Base-by-base conservation (phyloP, 2,888 invertebrate species). In the Amiota mariae region DNA sequence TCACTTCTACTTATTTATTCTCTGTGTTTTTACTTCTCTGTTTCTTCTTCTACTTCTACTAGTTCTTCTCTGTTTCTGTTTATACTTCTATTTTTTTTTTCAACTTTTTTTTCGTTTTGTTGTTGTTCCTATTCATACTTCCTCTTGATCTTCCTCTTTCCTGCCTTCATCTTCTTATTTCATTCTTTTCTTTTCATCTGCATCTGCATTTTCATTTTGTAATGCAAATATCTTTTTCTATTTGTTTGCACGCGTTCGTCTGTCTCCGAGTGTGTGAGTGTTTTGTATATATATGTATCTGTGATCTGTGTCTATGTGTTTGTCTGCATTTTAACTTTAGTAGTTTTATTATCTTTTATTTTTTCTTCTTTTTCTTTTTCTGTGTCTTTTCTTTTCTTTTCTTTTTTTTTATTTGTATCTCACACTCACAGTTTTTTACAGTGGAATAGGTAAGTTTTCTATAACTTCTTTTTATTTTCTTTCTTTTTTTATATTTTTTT, bases 371-470 rank as follows among this genome's bases (percentile, higher is more conserved):
- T 49, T n/a, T n/a, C n/a, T n/a, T n/a, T n/a, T n/a, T n/a, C n/a
- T n/a, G n/a, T n/a, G n/a, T 66, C 4, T 48, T 48, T n/a, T 11
- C 10, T 48, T 48, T 13, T 8, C 20, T 18, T 12, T 49, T 67
- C 13, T 11, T 15, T 66, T 47, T 66, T 47, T 13, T 61, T 59
- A 36, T 61, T 71, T 57, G 59, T 79, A 82, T 81, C 83, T 72
- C 85, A 81, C 83, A 81, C 83, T 72, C 85, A 81, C 83, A 81
- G 76, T 70, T 68, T 84, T 84, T 77, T 61, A 76, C 75, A 78
- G 85, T 86, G 84, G 84, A 80, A 78, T 86, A 86, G 86, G 86
- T 84, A 85, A 84, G 86, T 84, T 36, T 36, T 84, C 82, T 86
- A 81, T 81, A 51, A 51, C 71, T 59, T 59, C 59, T 15, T 59